Conservation (phyloP, 2,113 vertebrate genomes). For the Anseranas semipalmata region DNA sequence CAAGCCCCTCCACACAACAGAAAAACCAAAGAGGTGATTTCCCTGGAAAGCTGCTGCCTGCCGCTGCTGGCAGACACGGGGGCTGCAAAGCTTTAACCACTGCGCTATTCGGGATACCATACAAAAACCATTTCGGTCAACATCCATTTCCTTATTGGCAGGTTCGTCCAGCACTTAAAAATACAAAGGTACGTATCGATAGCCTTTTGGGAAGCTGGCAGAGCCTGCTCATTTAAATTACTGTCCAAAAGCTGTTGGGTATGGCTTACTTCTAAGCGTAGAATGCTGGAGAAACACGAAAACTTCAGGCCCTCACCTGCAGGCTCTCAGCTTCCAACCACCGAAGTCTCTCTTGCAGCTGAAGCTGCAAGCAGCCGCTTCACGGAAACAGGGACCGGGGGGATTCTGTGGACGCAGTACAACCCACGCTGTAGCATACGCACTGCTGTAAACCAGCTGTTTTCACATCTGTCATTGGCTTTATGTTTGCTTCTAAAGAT, state of each 20-base stretch:
- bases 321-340: background rate
- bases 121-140: background rate
- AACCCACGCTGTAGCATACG: background rate
- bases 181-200: background rate
- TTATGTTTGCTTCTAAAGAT: background rate
- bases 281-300: background rate
- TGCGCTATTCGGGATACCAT: background rate
- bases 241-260: background rate
- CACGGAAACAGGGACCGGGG: rapidly evolving
- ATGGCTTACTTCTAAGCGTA: background rate
- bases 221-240: background rate
- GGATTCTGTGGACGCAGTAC: background rate
- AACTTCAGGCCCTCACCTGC: background rate
- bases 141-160: background rate
- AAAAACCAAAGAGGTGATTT: background rate
- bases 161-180: background rate
- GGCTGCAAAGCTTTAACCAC: background rate
- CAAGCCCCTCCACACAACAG: background rate
- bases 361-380: background rate
- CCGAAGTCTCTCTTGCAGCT: background rate
- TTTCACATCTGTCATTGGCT: background rate
- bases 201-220: background rate
- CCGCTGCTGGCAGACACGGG: constrained; percentile 1
- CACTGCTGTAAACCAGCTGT: background rate
- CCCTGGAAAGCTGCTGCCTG: constrained; percentile 32